Evolutionary conservation across 2,797 vertebrate genomes (phyloP).

Genomic region (Coranthus polyacanthus): DNA sequence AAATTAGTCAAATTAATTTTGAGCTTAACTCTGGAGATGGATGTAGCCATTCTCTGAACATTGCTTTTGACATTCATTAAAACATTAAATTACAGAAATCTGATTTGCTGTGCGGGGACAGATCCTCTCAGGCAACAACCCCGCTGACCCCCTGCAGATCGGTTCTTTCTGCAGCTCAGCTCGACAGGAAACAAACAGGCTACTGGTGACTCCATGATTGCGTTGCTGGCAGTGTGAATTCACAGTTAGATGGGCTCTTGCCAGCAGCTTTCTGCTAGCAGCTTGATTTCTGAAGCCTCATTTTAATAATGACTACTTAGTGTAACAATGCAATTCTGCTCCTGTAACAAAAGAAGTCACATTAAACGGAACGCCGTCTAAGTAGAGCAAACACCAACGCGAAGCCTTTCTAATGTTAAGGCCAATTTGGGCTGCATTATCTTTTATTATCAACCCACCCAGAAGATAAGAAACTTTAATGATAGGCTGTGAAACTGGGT

Average conservation of each 20-base stretch:
- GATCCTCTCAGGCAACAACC: neutral
- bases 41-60: conserved; percentile 9
- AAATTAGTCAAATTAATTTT: conserved; percentile 15
- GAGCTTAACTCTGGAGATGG: conserved; percentile 12
- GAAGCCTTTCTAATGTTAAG: conserved; percentile 5
- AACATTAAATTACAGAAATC: conserved; percentile 7
- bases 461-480: conserved; percentile 12
- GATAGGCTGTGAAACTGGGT: conserved; percentile 12
- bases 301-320: conserved; percentile 28
- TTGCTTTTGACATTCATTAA: conserved; percentile 17
- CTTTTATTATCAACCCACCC: conserved; percentile 18
- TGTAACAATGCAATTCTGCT: conserved; percentile 5
- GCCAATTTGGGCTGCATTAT: conserved; percentile 2
- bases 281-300: conserved; percentile 22
- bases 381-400: conserved; percentile 13
- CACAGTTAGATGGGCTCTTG: conserved; percentile 9
- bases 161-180: conserved; percentile 16
- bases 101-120: neutral
- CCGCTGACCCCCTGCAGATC: neutral
- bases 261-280: conserved; percentile 58
- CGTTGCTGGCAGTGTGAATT: conserved; percentile 16
- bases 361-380: conserved; percentile 4
- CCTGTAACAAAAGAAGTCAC: conserved; percentile 2
- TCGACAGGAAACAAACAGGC: conserved; percentile 13
- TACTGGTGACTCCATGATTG: conserved; percentile 11